Base-by-base conservation (phyloP, 64 coral and sea anemone species). In the Hydrozoanthus tunicans region DNA sequence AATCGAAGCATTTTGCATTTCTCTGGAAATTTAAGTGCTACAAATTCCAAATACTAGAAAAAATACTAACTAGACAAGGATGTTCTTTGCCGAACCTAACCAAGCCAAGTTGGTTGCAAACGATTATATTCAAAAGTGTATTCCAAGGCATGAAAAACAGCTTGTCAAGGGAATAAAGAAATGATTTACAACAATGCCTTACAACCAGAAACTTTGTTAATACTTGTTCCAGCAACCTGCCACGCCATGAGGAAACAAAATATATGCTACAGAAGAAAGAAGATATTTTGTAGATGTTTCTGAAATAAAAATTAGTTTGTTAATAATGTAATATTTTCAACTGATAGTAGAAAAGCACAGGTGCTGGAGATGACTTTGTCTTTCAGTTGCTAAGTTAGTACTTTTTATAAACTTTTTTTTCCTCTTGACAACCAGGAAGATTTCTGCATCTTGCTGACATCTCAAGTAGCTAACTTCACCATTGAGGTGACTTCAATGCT, bases 371-470 rank as follows among this genome's bases (percentile, higher is more conserved):
- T 14, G 13, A 59, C 61, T 66, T 10, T 24, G 20, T 81, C 14
- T 24, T 59, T 43, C 14, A 61, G 20, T 81, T 56, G 58, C 61
- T 6, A n/a, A 82, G 24, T 5, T 66, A 66, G 12, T 15, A 66
- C 64, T 17, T 43, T 43, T 43, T 43, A 43, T 43, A 43, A 66
- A 96, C 51, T 91, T 93, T 79, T 91, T 96, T 12, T 43, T 43
- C 85, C 93, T 27, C 78, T 83, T 17, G 91, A 69, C 24, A 43
- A 43, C 32, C 27, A 83, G 13, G 15, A 64, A 27, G 52, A 59
- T 58, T 56, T 62, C 57, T 17, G 65, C n/a, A 78, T 85, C 23
- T 85, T 93, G 68, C 91, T 93, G 11, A 91, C 93, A 66, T 66
- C 64, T 66, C 12, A 5, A 66, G 64, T 15, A 17, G 10, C 64